Conservation (phyloP, 2,888 invertebrate genomes). For the Xylota sylvarum region DNA sequence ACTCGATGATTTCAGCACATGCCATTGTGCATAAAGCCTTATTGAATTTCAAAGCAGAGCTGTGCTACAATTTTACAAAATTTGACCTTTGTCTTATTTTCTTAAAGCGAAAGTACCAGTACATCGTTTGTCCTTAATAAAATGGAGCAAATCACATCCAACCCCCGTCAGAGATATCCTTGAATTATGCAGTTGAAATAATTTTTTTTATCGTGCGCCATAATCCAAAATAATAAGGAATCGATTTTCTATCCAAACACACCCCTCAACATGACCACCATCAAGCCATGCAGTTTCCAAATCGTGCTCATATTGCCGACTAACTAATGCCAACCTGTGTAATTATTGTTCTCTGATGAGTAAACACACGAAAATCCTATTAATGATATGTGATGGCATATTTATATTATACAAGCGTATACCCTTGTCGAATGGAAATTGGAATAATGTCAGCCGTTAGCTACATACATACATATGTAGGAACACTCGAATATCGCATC, state of each 20-base stretch:
- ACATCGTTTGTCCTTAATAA: too few relatives aligned
- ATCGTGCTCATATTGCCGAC: slow-evolving; percentile 43
- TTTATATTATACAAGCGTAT: slow-evolving; percentile 46
- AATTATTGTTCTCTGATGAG: slow-evolving; percentile 68
- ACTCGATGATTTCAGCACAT: too few relatives aligned
- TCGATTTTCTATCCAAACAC: slow-evolving; percentile 37
- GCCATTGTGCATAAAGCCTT: too few relatives aligned
- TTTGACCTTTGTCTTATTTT: too few relatives aligned
- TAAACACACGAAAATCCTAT: slow-evolving; percentile 73
- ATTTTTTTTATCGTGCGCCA: neutral
- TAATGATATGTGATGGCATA: slow-evolving; percentile 72
- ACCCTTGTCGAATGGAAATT: slow-evolving; percentile 41
- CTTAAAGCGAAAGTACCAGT: too few relatives aligned
- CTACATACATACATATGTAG: neutral
- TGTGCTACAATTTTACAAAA: too few relatives aligned
- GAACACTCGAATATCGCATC: slow-evolving; percentile 4
- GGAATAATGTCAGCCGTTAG: slow-evolving; percentile 31
- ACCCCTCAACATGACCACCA: slow-evolving; percentile 11
- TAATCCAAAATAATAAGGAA: slow-evolving; percentile 17
- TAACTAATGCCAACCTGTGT: slow-evolving; percentile 61
- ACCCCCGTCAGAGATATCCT: neutral
- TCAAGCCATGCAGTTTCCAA: slow-evolving; percentile 11
- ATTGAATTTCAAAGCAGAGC: too few relatives aligned
- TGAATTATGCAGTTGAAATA: neutral
- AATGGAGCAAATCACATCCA: neutral